Conservation (phyloP, 2,888 invertebrate genomes). For the Coenonympha glycerion region DNA sequence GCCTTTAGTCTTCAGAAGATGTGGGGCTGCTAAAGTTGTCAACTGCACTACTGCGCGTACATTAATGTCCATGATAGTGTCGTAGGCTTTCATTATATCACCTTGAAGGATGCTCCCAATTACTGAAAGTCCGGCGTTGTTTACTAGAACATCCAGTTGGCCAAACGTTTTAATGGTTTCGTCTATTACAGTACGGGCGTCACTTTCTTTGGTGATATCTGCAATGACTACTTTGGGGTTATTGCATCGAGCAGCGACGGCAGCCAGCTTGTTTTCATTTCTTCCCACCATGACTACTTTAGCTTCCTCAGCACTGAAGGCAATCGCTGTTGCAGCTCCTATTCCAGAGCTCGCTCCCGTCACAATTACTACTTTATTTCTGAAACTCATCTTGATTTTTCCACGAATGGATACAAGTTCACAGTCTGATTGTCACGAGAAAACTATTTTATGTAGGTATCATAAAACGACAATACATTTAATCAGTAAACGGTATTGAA, state of each 20-base stretch:
- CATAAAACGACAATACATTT: too few species aligned
- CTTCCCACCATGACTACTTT: conserved; percentile 39
- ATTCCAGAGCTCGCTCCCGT: conserved; percentile 50
- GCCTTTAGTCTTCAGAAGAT: conserved; percentile 38
- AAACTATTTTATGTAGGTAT: too few species aligned
- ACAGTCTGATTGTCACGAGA: too few species aligned
- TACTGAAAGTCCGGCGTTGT: conserved; percentile 33
- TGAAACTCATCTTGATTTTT: conserved; percentile 5
- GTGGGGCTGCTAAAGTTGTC: conserved; percentile 33
- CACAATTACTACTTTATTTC: conserved; percentile 29
- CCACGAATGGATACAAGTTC: too few species aligned
- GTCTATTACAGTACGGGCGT: conserved; percentile 27
- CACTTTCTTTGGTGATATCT: conserved; percentile 32
- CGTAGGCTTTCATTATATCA: conserved; percentile 34
- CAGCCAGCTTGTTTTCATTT: conserved; percentile 23
- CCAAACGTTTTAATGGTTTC: conserved; percentile 30
- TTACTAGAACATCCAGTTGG: conserved; percentile 36
- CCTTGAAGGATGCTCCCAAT: conserved; percentile 25
- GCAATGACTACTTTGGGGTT: conserved; percentile 28
- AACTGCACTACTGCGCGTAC: conserved; percentile 32
- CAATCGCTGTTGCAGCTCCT: conserved; percentile 41
- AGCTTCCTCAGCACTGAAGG: conserved; percentile 43
- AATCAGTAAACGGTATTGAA: too few species aligned
- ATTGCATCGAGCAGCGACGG: conserved; percentile 19
- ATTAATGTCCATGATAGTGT: conserved; percentile 37